These are phyloP conservation scores for Mactra quadrangularis DNA, from an alignment of 1,140 invertebrate species.

Conservation along the genomic window DNA sequence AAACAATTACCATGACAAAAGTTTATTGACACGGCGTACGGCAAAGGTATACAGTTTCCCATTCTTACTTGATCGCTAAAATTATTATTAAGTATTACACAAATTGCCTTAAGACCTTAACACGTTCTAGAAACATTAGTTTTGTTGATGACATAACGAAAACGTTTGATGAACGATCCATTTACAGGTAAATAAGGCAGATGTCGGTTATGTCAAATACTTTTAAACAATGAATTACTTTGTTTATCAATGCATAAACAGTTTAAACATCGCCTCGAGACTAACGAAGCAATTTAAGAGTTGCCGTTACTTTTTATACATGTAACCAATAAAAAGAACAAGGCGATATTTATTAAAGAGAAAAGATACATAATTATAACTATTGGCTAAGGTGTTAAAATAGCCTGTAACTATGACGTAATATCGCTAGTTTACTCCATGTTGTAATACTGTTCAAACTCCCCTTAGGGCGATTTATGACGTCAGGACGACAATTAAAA, in stretches of 20 bases:
- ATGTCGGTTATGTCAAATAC: constrained; percentile 27
- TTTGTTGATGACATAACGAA: constrained; percentile 40
- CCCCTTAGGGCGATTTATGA: constrained; percentile 10
- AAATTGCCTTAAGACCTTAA: constrained; percentile 20
- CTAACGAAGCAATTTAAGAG: constrained; percentile 6
- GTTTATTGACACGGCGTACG: too few relatives aligned
- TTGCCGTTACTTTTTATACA: constrained; percentile 37
- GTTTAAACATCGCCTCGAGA: constrained; percentile 4
- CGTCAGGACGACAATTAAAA: constrained; percentile 26
- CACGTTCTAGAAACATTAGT: constrained; percentile 6
- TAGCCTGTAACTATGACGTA: not conserved
- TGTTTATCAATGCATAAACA: constrained; percentile 32
- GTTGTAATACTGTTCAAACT: not conserved
- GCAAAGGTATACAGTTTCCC: too few relatives aligned
- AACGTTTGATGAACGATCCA: constrained; percentile 12
- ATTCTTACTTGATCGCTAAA: too few relatives aligned
- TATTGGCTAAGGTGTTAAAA: constrained; percentile 7
- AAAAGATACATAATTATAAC: not conserved
- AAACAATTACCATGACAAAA: too few relatives aligned
- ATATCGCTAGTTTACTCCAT: not conserved
- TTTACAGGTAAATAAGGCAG: constrained; percentile 25
- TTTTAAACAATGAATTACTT: constrained; percentile 20
- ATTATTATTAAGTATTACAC: too few relatives aligned
- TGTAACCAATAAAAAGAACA: constrained; percentile 26
- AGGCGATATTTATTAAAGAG: constrained; percentile 12